Percentiles rank a stretch among this genome's conserved stretches.
Conservation (phyloP, 2,113 vertebrate genomes). For the Oncorhynchus tshawytscha region DNA sequence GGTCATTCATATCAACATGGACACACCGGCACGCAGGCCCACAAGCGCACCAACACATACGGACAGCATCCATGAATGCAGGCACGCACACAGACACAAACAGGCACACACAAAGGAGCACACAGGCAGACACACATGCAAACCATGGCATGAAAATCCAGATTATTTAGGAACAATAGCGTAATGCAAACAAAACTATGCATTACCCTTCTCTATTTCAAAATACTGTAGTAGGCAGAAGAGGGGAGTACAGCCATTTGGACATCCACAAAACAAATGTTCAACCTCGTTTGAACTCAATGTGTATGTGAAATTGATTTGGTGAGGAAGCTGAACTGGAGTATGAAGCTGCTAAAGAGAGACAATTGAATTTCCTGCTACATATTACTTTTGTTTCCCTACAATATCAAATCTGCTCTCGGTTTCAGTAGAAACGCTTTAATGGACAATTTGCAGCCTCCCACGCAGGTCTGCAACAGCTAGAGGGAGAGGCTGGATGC, state of each 20-base stretch:
- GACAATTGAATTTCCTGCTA: slow-evolving; percentile 80
- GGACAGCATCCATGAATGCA: neutral
- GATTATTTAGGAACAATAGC: no score
- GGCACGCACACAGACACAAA: slow-evolving; percentile 4
- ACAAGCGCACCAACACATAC: neutral
- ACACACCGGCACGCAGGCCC: neutral
- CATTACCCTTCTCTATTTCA: no score
- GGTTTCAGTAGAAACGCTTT: slow-evolving; percentile 75
- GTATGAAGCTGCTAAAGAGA: slow-evolving; percentile 69
- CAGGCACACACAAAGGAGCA: slow-evolving; percentile 2
- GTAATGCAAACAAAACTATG: no score
- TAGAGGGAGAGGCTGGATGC: slow-evolving; percentile 37
- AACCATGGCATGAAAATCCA: neutral
- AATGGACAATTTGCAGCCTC: slow-evolving; percentile 76
- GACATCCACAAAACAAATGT: no score
- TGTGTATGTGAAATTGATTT: slow-evolving; percentile 71
- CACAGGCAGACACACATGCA: slow-evolving; percentile 9
- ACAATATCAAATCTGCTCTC: slow-evolving; percentile 79
- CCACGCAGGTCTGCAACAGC: slow-evolving; percentile 58
- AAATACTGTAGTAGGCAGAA: no score
- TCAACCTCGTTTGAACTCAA: slow-evolving; percentile 60
- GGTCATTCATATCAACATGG: slow-evolving; percentile 34
- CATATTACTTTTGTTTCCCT: slow-evolving; percentile 80
- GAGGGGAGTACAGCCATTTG: no score
- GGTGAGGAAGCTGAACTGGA: slow-evolving; percentile 66